Percentiles rank a stretch among this genome's conserved stretches.
Conservation (phyloP, 2,888 invertebrate genomes). For the Empis stercorea region DNA sequence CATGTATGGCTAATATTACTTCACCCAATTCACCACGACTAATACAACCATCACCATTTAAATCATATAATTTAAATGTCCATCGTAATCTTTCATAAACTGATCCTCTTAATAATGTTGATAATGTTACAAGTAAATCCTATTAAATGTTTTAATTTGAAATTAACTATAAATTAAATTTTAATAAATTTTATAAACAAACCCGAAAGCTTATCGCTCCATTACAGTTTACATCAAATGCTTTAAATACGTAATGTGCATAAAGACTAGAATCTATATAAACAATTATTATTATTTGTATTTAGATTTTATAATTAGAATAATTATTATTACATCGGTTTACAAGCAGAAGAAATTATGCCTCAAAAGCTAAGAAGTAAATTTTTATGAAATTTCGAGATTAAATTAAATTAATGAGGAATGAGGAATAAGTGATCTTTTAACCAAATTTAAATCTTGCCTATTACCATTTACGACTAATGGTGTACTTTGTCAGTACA, state of each 20-base stretch:
- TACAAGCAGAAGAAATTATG: no score
- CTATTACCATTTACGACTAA: no score
- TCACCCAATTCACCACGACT: slow-evolving; percentile 81
- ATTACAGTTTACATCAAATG: slow-evolving; percentile 93
- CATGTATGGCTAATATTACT: slow-evolving; percentile 81
- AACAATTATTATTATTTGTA: not conserved
- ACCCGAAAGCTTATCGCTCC: slow-evolving; percentile 97
- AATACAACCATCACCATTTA: slow-evolving; percentile 92
- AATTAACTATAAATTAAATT: not conserved
- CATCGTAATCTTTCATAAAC: slow-evolving; percentile 89
- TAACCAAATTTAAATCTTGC: no score
- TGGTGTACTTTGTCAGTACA: no score
- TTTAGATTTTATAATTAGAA: not conserved
- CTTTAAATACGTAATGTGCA: slow-evolving; percentile 98
- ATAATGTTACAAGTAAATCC: slow-evolving; percentile 89
- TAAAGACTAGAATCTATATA: slow-evolving; percentile 85
- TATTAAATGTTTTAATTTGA: slow-evolving; percentile 37
- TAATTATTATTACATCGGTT: not conserved
- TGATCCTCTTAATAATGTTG: slow-evolving; percentile 82
- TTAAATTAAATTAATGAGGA: no score
- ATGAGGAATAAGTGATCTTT: no score
- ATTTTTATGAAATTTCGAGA: no score
- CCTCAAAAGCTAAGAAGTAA: no score
- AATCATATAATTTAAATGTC: slow-evolving; percentile 94
- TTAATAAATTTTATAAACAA: slow-evolving; percentile 32